Base-by-base conservation (phyloP, 1,140 invertebrate species). In the Teleogryllus occipitalis region DNA sequence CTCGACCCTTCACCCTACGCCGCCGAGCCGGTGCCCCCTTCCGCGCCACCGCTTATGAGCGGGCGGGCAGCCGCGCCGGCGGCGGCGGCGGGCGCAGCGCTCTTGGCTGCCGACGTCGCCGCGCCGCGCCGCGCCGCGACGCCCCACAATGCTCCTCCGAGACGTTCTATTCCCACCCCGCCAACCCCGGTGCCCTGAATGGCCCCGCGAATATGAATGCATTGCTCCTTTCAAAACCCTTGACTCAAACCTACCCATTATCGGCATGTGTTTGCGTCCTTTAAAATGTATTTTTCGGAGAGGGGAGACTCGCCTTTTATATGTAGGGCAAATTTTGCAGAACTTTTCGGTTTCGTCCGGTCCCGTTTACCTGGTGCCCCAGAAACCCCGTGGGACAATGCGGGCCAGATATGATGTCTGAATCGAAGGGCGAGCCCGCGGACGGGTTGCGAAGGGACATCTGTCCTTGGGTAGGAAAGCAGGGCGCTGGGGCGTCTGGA, bases 181-280 rank as follows among this genome's bases (percentile, higher is more conserved):
- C 54, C 10, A 7, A 65, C 18, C 54, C 54, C 54, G 54, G 15
- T 3, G 54, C 10, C 54, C 18, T 65, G 10, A 65, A 65, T 65
- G 54, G 10, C 10, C 18, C 54, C 54, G 27, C 27, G 2, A 65
- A 65, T 65, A 65, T 65, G 54, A 65, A 65, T 65, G 54, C 10
- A 65, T 65, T 18, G 54, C 54, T 18, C 54, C 18, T 14, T 65
- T 65, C 54, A 65, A 65, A 65, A 65, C 54, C 54, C 54, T 65
- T 65, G 54, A 65, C 54, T 65, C 54, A 65, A 65, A 65, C 54
- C 54, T 65, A 65, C 54, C 54, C 54, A 65, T 65, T 65, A 65
- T 65, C 54, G 54, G 18, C 10, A 18, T 65, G 54, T 65, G 54
- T 65, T 65, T 65, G 54, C 54, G 54, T 65, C 54, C 54, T 65